phyloP scores from a whole-genome alignment of 1,140 invertebrate species.

The Monochamus saltuarius region DNA sequence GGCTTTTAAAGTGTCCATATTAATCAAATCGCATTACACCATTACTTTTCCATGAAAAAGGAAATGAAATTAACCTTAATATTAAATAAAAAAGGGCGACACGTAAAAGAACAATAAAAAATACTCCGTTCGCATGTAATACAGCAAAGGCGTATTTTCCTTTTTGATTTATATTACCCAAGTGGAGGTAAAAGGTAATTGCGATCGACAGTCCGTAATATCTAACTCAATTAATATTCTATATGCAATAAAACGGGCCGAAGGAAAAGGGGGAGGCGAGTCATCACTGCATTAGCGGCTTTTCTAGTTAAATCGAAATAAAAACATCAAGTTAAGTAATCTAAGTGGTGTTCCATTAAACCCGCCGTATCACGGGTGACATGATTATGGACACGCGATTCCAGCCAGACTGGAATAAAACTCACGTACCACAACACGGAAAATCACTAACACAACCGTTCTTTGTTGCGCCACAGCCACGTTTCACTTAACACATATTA shows the following conservation, averaged over 20 bases:
- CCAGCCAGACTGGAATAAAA: constrained; percentile 3
- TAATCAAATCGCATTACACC: background rate
- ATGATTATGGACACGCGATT: constrained; percentile 39
- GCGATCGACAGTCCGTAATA: background rate
- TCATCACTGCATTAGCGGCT: constrained; percentile 36
- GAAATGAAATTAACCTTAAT: no score
- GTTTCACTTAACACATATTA: background rate
- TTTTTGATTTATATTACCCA: no score
- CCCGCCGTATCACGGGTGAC: constrained; percentile 38
- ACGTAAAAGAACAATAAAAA: no score
- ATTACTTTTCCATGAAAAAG: no score
- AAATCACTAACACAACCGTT: background rate
- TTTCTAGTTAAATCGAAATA: constrained; percentile 40
- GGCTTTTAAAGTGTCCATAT: no score
- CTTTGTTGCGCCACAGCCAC: background rate
- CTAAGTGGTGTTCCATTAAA: constrained; percentile 47
- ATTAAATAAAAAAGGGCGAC: no score
- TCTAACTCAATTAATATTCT: constrained; percentile 24
- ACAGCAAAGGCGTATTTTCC: no score
- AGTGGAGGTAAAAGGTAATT: background rate
- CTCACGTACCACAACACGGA: background rate
- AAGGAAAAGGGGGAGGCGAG: constrained; percentile 6
- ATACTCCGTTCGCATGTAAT: no score
- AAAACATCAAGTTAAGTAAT: constrained; percentile 46
- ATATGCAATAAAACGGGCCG: constrained; percentile 14